Conservation (phyloP, 30 jellyfish, hydroid and myxozoan genomes). For the Phacellophora camtschatica region DNA sequence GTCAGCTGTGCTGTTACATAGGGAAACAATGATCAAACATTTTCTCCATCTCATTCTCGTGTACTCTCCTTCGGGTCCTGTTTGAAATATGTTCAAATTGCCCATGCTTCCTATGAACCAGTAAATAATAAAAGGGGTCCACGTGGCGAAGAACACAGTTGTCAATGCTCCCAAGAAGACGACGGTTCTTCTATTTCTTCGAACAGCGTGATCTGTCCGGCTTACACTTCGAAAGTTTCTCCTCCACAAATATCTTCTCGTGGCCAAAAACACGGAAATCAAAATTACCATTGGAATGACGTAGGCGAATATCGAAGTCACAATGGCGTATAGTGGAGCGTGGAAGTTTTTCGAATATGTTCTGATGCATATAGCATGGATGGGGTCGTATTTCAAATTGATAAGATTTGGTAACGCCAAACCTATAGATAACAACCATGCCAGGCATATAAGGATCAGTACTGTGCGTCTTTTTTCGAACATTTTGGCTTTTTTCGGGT, state of each 20-base stretch:
- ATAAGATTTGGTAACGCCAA: neutral
- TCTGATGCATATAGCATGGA: neutral
- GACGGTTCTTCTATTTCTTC: neutral
- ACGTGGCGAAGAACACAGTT: neutral
- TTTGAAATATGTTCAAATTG: neutral
- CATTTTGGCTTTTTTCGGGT: neutral
- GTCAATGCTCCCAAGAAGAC: neutral
- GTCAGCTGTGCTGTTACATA: constrained; percentile 2
- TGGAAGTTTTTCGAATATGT: constrained; percentile 11
- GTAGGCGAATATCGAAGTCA: neutral
- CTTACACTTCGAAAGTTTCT: neutral
- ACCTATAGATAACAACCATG: constrained; percentile 6
- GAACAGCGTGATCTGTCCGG: neutral
- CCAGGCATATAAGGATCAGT: neutral
- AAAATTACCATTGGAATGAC: neutral
- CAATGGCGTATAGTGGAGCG: neutral
- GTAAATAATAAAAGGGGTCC: constrained; percentile 19
- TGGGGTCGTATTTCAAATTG: neutral
- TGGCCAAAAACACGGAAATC: constrained; percentile 14
- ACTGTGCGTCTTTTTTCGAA: neutral
- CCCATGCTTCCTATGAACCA: constrained; percentile 18
- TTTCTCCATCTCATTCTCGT: neutral
- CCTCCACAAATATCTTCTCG: constrained; percentile 14
- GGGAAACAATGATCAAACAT: neutral
- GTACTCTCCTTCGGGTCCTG: constrained; percentile 11